phyloP scores from a whole-genome alignment of 2,797 vertebrate genomes.

The Oreochromis mossambicus region DNA sequence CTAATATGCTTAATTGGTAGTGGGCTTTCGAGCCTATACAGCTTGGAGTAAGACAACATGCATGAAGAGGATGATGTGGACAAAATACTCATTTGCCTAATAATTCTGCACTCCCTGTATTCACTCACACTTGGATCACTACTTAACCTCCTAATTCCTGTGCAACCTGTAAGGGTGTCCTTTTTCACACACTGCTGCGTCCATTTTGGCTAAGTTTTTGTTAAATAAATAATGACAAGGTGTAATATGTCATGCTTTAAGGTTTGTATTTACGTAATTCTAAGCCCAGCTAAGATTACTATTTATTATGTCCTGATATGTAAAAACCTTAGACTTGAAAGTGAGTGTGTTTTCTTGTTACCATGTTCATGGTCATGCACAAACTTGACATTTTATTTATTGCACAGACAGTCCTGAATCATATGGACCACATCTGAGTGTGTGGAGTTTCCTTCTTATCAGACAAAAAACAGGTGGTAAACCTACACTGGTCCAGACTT shows the following conservation, averaged over 20 bases:
- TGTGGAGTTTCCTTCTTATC: background rate
- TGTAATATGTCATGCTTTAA: background rate
- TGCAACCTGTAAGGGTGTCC: background rate
- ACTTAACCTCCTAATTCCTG: background rate
- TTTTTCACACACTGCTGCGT: background rate
- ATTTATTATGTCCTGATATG: background rate
- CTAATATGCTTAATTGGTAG: no score
- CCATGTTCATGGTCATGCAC: background rate
- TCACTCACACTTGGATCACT: background rate
- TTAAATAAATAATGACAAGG: background rate
- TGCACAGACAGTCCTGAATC: background rate
- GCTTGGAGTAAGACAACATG: no score
- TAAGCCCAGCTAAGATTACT: background rate
- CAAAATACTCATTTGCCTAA: no score
- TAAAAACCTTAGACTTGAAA: background rate
- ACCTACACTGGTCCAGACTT: background rate
- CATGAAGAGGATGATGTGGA: no score
- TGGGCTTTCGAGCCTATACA: no score
- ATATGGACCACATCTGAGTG: background rate
- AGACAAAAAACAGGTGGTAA: background rate
- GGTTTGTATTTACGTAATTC: background rate
- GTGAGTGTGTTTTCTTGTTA: background rate
- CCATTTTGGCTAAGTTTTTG: background rate
- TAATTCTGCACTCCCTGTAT: background rate
- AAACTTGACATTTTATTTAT: background rate